Percentiles rank a stretch among this genome's conserved stretches.
phyloP scores from a whole-genome alignment of 92 coral and sea anemone genomes.

The Porites rus region DNA sequence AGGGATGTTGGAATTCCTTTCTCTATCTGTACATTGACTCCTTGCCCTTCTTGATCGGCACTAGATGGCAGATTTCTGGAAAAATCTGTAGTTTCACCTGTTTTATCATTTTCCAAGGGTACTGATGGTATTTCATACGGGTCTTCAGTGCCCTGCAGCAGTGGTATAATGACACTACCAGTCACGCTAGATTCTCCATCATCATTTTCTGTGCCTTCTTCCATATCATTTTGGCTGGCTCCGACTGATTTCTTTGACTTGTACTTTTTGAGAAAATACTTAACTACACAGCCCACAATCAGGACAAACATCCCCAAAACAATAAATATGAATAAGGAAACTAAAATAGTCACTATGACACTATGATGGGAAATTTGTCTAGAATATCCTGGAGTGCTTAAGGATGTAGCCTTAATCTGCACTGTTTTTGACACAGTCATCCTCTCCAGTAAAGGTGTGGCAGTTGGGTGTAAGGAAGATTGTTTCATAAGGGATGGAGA shows the following conservation, averaged over 20 bases:
- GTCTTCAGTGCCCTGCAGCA: background rate
- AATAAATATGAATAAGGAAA: background rate
- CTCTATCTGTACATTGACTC: background rate
- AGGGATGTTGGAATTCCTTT: constrained; percentile 1
- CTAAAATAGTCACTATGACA: background rate
- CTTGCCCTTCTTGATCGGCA: background rate
- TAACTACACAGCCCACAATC: background rate
- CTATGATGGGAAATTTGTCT: background rate
- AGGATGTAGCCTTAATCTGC: background rate
- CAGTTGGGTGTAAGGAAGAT: background rate
- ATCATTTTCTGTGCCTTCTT: no score
- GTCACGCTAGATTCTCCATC: no score
- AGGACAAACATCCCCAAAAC: background rate
- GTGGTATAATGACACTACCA: background rate
- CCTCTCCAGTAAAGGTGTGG: background rate
- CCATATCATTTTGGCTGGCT: background rate
- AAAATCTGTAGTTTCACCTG: background rate
- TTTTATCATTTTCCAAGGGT: no score
- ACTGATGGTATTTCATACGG: background rate
- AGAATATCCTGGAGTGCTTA: background rate
- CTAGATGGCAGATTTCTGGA: background rate
- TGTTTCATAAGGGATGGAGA: background rate
- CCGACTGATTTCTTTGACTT: background rate
- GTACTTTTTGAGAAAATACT: background rate
- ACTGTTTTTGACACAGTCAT: background rate